phyloP scores from a whole-genome alignment of 2,888 invertebrate species.

The Copidosoma aretas region DNA sequence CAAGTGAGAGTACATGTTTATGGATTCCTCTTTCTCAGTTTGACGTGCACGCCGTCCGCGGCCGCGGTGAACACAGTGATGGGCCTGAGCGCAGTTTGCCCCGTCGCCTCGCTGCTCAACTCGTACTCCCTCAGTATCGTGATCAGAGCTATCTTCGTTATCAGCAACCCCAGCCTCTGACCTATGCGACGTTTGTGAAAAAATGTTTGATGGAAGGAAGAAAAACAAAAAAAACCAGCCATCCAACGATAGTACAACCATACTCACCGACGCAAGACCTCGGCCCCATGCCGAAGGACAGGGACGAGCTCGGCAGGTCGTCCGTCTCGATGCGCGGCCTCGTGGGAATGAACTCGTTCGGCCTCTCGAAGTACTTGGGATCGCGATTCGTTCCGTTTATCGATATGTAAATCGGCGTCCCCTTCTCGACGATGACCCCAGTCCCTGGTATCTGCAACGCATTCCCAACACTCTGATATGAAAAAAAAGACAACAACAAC shows the following conservation, averaged over 20 bases:
- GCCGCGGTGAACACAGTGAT: constrained; percentile 47
- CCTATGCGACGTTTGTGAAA: constrained; percentile 43
- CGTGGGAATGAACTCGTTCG: constrained; percentile 47
- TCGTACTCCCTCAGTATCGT: constrained; percentile 46
- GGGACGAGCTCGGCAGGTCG: constrained; percentile 40
- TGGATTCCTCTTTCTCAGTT: constrained; percentile 43
- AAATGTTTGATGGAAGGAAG: too few species aligned
- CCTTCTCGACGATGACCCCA: constrained; percentile 48
- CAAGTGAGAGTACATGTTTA: too few species aligned
- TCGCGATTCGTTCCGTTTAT: constrained; percentile 49
- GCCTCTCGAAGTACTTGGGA: constrained; percentile 47
- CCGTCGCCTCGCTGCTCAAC: constrained; percentile 38
- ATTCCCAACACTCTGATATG: too few species aligned
- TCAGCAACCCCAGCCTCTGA: constrained; percentile 47
- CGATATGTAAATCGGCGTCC: constrained; percentile 47
- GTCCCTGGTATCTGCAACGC: constrained; percentile 48
- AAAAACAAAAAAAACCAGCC: not conserved
- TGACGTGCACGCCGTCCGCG: constrained; percentile 45
- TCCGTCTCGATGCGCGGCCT: constrained; percentile 43
- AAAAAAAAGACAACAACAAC: too few species aligned
- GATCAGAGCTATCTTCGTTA: constrained; percentile 48
- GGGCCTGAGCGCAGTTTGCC: constrained; percentile 38
- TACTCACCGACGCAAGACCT: constrained; percentile 52
- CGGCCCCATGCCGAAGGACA: constrained; percentile 53
- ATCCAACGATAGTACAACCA: not conserved